Evolutionary conservation across 2,797 vertebrate genomes (phyloP).

Genomic region (Sus cebifrons): DNA sequence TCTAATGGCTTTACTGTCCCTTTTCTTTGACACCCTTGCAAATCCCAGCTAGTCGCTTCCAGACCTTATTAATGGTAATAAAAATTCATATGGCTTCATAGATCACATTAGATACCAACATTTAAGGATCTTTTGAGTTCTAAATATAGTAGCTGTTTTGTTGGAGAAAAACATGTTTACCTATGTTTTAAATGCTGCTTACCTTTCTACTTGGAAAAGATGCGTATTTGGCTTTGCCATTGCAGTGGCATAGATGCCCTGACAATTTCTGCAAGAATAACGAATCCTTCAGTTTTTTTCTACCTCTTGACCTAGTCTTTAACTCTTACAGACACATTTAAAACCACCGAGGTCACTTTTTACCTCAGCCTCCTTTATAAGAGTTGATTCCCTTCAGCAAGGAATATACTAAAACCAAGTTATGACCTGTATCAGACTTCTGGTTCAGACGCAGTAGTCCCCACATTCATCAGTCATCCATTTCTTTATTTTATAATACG

Average conservation of each 20-base stretch:
- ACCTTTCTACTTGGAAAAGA: constrained; percentile 51
- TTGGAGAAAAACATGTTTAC: constrained; percentile 13
- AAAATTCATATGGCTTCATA: not conserved
- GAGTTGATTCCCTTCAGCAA: not conserved
- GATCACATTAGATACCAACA: not conserved
- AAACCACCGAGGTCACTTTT: not conserved
- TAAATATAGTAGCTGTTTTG: constrained; percentile 6
- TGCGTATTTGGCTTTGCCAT: constrained; percentile 47
- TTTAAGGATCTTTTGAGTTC: not conserved
- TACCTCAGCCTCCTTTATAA: not conserved
- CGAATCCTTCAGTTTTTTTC: constrained; percentile 6
- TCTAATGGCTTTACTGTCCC: not conserved
- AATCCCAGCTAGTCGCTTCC: not conserved
- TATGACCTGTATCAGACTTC: not conserved
- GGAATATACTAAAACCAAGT: not conserved
- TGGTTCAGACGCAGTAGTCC: not conserved
- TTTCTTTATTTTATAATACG: constrained; percentile 45
- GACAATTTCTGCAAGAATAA: constrained; percentile 41
- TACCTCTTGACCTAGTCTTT: not conserved
- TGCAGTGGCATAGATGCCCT: not conserved
- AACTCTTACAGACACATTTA: not conserved
- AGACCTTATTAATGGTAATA: constrained; percentile 53
- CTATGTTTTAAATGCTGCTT: not conserved
- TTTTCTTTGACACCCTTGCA: constrained; percentile 30
- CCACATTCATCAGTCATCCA: not conserved